Conservation (phyloP, 2,113 vertebrate genomes). For the Gymnogyps californianus region DNA sequence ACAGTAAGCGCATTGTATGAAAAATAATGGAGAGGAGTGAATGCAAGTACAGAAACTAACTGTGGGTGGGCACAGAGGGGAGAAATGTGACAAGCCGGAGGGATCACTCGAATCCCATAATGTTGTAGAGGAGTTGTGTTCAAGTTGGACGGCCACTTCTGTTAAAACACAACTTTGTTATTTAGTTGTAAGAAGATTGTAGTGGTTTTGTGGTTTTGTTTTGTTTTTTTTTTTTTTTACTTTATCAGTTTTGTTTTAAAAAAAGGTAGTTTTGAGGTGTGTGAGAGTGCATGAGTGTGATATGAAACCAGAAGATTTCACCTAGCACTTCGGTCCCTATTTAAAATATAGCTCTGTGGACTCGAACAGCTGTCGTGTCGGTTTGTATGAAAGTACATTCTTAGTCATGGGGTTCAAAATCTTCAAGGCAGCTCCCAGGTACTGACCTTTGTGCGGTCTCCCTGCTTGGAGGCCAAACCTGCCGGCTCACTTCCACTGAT, state of each 20-base stretch:
- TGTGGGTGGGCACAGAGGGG: background rate
- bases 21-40: background rate
- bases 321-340: background rate
- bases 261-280: background rate
- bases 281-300: background rate
- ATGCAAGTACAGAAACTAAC: background rate
- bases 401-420: fast-evolving
- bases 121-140: background rate
- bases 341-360: background rate
- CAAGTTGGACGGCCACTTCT: background rate
- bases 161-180: background rate
- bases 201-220: background rate
- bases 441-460: background rate
- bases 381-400: background rate
- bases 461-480: background rate
- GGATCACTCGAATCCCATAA: fast-evolving
- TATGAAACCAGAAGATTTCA: background rate
- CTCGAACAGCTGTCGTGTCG: background rate
- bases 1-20: background rate
- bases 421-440: background rate
- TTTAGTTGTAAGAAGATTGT: background rate
- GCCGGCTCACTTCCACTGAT: fast-evolving
- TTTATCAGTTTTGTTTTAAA: background rate
- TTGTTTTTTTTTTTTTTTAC: background rate
- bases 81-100: background rate